phyloP scores from a whole-genome alignment of 2,888 invertebrate species.

The Melipona bicolor region DNA sequence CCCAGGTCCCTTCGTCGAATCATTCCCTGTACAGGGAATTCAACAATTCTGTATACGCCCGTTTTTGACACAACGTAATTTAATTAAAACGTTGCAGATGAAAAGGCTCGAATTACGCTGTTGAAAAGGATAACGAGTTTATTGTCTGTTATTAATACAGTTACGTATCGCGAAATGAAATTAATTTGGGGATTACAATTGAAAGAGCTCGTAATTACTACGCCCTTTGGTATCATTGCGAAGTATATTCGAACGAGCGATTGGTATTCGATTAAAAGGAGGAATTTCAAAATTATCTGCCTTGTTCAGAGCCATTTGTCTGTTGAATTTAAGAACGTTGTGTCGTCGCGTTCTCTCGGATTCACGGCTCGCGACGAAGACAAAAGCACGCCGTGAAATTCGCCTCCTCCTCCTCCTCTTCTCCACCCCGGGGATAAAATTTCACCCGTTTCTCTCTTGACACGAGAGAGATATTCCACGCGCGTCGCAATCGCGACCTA shows the following conservation, averaged over 20 bases:
- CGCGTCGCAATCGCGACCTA: slow-evolving; percentile 42
- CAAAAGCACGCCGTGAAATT: too few relatives aligned
- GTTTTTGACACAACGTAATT: neutral
- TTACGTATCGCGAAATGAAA: neutral
- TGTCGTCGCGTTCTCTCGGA: too few relatives aligned
- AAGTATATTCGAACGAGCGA: neutral
- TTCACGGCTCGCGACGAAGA: too few relatives aligned
- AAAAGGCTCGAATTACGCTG: neutral
- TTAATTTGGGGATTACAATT: neutral
- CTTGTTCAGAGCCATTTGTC: neutral
- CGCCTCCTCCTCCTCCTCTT: too few relatives aligned
- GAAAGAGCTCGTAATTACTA: neutral
- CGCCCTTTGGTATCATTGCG: neutral
- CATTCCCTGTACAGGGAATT: too few relatives aligned
- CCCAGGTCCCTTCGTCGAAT: too few relatives aligned
- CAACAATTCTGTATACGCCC: neutral
- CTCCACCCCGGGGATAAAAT: slow-evolving; percentile 22
- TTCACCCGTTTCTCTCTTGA: slow-evolving; percentile 27
- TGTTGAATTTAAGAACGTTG: too few relatives aligned
- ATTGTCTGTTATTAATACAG: neutral
- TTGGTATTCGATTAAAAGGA: neutral
- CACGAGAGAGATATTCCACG: slow-evolving; percentile 23
- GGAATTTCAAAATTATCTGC: neutral
- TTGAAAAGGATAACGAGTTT: neutral
- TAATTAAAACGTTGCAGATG: neutral